Evolutionary conservation across 2,888 invertebrate species (phyloP).

Genomic region (Athalia rosae): DNA sequence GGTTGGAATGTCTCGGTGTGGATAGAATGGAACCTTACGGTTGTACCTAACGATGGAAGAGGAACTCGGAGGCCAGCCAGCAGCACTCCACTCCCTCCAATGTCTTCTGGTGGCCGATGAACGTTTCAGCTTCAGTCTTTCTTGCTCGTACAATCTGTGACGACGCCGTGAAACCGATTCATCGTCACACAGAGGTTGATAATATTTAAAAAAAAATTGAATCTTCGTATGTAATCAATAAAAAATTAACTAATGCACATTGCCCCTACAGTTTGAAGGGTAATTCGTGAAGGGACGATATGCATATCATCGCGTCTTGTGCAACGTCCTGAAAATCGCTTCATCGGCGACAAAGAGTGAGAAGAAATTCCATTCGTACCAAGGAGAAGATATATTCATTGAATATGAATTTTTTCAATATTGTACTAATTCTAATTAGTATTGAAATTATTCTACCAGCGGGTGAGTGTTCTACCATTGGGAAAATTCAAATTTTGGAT

Average conservation of each 20-base stretch:
- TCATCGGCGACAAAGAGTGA: background rate
- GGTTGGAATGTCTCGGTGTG: conserved; percentile 59
- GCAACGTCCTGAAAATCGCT: conserved; percentile 24
- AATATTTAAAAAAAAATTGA: background rate
- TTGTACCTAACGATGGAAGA: conserved; percentile 40
- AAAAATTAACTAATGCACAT: conserved; percentile 12
- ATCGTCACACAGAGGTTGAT: background rate
- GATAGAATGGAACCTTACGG: conserved; percentile 40
- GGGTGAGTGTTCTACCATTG: conserved; percentile 58
- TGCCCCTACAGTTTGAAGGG: background rate
- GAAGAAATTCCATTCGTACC: background rate
- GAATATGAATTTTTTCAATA: conserved; percentile 53
- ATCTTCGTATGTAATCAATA: background rate
- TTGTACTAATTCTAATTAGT: conserved; percentile 61
- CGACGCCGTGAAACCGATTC: conserved; percentile 51
- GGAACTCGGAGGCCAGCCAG: conserved; percentile 38
- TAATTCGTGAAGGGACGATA: conserved; percentile 12
- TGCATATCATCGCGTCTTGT: background rate
- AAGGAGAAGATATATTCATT: background rate
- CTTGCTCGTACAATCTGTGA: conserved; percentile 66
- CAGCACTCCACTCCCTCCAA: conserved; percentile 34
- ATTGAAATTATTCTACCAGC: conserved; percentile 60
- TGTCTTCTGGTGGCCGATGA: conserved; percentile 38
- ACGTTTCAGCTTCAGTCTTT: conserved; percentile 65
- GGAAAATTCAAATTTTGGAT: background rate